phyloP scores from a whole-genome alignment of 2,888 invertebrate genomes.

The Drosophila putrida region DNA sequence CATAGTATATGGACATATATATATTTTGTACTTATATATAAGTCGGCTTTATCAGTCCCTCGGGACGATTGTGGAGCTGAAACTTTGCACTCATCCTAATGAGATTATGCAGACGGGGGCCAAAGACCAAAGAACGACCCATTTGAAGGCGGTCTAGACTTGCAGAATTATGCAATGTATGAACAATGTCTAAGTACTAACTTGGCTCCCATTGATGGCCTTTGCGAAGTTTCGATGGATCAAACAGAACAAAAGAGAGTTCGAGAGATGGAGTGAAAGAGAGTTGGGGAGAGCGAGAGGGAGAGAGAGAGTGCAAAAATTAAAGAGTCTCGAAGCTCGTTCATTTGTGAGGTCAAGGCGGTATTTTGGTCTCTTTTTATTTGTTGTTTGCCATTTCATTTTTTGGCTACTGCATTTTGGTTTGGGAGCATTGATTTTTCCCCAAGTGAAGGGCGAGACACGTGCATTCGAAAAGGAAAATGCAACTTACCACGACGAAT shows the following conservation, averaged over 20 bases:
- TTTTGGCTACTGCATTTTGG: conserved; percentile 37
- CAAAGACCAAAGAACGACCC: conserved; percentile 32
- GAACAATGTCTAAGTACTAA: background rate
- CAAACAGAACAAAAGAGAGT: background rate
- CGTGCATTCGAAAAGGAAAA: conserved; percentile 32
- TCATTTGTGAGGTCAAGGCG: conserved; percentile 49
- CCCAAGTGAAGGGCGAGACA: conserved; percentile 29
- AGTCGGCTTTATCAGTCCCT: conserved; percentile 42
- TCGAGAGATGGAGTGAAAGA: conserved; percentile 2
- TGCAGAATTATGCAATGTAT: conserved; percentile 53
- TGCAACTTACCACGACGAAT: conserved; percentile 50
- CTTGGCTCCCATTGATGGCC: conserved; percentile 32
- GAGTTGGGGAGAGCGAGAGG: background rate
- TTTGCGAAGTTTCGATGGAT: conserved; percentile 33
- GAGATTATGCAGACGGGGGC: conserved; percentile 39
- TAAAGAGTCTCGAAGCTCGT: conserved; percentile 17
- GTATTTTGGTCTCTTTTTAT: conserved; percentile 11
- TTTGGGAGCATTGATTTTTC: conserved; percentile 56
- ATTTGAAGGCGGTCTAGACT: conserved; percentile 32
- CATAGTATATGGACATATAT: background rate
- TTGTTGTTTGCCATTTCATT: conserved; percentile 19
- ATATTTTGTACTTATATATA: conserved; percentile 2
- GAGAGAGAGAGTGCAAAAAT: conserved; percentile 1
- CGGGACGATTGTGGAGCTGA: conserved; percentile 18
- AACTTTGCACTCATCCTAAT: conserved; percentile 56